These are phyloP conservation scores for Falco rusticolus DNA, from an alignment of 2,797 vertebrate genomes.

Conservation along the genomic window DNA sequence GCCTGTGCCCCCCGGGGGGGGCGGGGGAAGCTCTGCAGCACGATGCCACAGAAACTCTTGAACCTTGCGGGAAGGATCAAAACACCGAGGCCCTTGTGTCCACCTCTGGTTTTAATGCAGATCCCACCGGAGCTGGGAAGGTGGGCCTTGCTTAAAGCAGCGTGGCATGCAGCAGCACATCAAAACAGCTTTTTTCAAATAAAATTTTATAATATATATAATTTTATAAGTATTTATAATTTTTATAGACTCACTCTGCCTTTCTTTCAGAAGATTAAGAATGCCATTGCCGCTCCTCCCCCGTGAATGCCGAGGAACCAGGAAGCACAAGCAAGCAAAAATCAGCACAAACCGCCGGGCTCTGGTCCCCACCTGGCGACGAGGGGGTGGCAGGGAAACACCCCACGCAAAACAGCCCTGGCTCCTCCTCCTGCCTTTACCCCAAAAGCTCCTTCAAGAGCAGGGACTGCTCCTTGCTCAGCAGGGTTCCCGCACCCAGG, in stretches of 20 bases:
- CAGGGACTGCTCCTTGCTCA: rapidly evolving
- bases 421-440: background rate
- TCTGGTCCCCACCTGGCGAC: rapidly evolving
- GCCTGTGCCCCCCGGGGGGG: background rate
- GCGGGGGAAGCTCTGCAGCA: background rate
- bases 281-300: background rate
- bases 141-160: too few relatives aligned
- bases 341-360: rapidly evolving
- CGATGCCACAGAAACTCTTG: rapidly evolving
- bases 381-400: background rate
- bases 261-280: too few relatives aligned
- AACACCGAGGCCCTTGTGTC: rapidly evolving
- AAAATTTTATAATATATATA: background rate
- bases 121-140: background rate
- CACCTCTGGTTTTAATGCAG: rapidly evolving
- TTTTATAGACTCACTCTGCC: background rate
- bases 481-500: rapidly evolving
- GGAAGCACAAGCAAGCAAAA: background rate
- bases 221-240: rapidly evolving
- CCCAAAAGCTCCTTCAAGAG: rapidly evolving
- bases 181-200: rapidly evolving
- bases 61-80: background rate
- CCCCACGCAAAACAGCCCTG: rapidly evolving
- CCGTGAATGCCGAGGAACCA: background rate
- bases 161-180: rapidly evolving